phyloP scores from a whole-genome alignment of 2,888 invertebrate species.

The Cephus nigrinus region DNA sequence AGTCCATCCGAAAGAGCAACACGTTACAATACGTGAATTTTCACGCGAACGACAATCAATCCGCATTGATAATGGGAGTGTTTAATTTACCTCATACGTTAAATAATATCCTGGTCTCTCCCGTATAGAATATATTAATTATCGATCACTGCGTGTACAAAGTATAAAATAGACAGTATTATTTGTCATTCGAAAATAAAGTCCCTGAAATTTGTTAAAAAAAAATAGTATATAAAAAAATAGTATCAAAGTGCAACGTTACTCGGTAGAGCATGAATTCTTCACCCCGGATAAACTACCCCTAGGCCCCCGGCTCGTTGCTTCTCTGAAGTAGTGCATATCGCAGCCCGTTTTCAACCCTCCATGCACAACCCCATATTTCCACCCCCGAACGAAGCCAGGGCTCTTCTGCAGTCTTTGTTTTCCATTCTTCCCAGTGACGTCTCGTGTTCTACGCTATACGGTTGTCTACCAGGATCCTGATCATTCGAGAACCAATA shows the following conservation, averaged over 20 bases:
- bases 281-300: conserved; percentile 6
- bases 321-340: background rate
- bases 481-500: background rate
- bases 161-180: background rate
- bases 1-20: conserved; percentile 44
- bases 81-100: background rate
- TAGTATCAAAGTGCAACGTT: background rate
- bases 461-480: background rate
- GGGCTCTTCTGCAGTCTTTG: conserved; percentile 62
- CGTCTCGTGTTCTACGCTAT: conserved; percentile 45
- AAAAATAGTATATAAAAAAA: background rate
- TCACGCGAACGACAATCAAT: background rate
- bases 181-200: background rate
- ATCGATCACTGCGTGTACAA: background rate
- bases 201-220: background rate
- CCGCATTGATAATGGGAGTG: background rate
- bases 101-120: background rate
- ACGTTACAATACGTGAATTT: conserved; percentile 8
- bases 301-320: conserved; percentile 5
- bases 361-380: conserved; percentile 52
- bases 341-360: background rate
- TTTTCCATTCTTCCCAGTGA: conserved; percentile 66
- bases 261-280: background rate
- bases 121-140: background rate
- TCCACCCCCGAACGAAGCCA: conserved; percentile 52